Base-by-base conservation (phyloP, 2,888 invertebrate species). In the Synergus umbraculus region DNA sequence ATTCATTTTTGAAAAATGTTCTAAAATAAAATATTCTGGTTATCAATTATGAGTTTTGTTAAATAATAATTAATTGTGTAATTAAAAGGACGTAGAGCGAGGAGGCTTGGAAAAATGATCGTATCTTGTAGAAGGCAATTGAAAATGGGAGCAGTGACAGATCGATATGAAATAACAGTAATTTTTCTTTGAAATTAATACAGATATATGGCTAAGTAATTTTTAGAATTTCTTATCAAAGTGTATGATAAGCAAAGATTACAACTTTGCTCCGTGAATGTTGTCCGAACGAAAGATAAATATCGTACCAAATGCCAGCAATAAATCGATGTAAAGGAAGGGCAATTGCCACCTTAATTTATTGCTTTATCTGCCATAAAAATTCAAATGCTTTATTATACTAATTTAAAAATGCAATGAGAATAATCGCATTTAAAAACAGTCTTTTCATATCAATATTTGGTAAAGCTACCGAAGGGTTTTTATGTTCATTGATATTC, bases 101-200 rank as follows among this genome's bases (percentile, higher is more conserved):
- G 10, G 49, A 49, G 49, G 15, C 5, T n/a, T 8, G 54, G n/a
- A 37, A 73, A 69, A 29, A 15, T 15, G 22, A 2, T 46, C 46
- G 29, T 69, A 69, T 69, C 69, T 69, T 46, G 1, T 49, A 29
- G 22, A 69, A 69, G 22, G 49, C 18, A 73, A 54, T 10, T 73
- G 49, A 73, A 73, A 73, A 73, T 73, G 54, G 13, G 54, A 73
- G 37, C 54, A 73, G 46, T 66, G n/a, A 66, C 13, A 54, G 29
- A 54, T 49, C 54, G 73, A 37, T 73, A 73, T 73, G 73, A 73
- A 73, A 73, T 73, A 73, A 73, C 54, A 49, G 54, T 54, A 49
- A 73, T 73, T 73, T 73, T 54, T 73, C 37, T 73, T 73, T 73
- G 13, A 54, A 73, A 54, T 73, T 73, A 54, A 73, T 73, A 54